phyloP scores from a whole-genome alignment of 1,140 invertebrate species.

The Diorhabda elongata region DNA sequence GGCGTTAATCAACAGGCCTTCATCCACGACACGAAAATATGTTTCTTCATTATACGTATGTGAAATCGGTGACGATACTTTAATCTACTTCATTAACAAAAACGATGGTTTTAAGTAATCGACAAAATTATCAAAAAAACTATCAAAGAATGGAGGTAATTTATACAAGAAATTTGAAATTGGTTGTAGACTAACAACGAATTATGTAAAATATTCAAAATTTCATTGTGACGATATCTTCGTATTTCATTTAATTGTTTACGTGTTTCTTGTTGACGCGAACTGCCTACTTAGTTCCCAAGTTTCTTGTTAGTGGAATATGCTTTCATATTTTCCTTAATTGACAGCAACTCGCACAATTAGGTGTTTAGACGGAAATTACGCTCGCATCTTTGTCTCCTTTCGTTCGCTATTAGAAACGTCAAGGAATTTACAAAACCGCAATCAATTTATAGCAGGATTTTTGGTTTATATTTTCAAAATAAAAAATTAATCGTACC shows the following conservation, averaged over 20 bases:
- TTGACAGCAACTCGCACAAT: not conserved
- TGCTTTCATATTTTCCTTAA: not conserved
- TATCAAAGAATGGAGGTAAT: too few relatives aligned
- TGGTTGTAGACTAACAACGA: not conserved
- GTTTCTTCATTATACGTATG: slow-evolving; percentile 2
- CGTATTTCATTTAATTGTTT: slow-evolving; percentile 1
- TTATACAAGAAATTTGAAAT: too few relatives aligned
- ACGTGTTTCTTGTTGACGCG: not conserved
- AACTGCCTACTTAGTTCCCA: not conserved
- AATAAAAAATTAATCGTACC: too few relatives aligned
- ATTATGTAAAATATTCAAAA: not conserved
- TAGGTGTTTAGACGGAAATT: not conserved
- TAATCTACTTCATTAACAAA: not conserved
- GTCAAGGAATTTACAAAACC: too few relatives aligned
- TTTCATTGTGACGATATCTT: not conserved
- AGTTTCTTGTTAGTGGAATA: slow-evolving; percentile 2
- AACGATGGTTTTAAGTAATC: too few relatives aligned
- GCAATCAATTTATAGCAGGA: too few relatives aligned
- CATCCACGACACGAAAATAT: not conserved
- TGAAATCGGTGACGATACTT: not conserved
- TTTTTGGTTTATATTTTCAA: too few relatives aligned
- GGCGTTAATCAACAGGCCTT: not conserved
- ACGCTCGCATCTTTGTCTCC: not conserved
- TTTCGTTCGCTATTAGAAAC: not conserved
- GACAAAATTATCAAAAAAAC: too few relatives aligned